Percentiles rank a stretch among this genome's conserved stretches.
These are phyloP conservation scores for Graphium colonna DNA, from an alignment of 2,888 invertebrate species.

Conservation along the genomic window DNA sequence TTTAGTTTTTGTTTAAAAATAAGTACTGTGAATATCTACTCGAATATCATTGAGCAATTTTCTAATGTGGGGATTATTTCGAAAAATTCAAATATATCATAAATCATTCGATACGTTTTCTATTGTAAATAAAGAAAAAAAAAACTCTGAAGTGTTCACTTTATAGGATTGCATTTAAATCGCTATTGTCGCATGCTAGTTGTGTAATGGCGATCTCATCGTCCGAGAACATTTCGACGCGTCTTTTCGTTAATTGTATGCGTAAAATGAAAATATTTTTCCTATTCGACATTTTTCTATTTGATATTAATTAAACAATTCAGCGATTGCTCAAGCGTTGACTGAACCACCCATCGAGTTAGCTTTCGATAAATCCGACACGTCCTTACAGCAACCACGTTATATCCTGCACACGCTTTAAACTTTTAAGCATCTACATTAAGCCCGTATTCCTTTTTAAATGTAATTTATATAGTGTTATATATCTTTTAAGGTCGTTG, in stretches of 20 bases:
- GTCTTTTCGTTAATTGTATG: conserved; percentile 23
- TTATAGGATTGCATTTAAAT: conserved; percentile 75
- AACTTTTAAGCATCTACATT: conserved; percentile 51
- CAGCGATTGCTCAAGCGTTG: conserved; percentile 71
- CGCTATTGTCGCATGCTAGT: conserved; percentile 71
- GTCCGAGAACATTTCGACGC: conserved; percentile 35
- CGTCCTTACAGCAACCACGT: conserved; percentile 19
- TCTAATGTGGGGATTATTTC: conserved; percentile 42
- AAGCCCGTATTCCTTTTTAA: conserved; percentile 57
- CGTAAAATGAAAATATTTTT: background rate
- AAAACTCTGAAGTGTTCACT: conserved; percentile 72
- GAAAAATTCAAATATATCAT: conserved; percentile 24
- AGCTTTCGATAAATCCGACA: conserved; percentile 22
- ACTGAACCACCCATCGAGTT: conserved; percentile 45
- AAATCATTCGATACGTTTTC: conserved; percentile 32
- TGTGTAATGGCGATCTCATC: conserved; percentile 46
- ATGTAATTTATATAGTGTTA: conserved; percentile 46
- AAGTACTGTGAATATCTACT: conserved; percentile 73
- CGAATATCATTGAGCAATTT: conserved; percentile 69
- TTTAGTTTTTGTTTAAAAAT: conserved; percentile 24
- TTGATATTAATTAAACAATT: conserved; percentile 31
- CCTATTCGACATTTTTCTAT: conserved; percentile 16
- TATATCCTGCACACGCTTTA: conserved; percentile 29
- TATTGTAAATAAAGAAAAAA: conserved; percentile 55
- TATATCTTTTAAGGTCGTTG: conserved; percentile 48